These are phyloP conservation scores for Creontiades dilutus DNA, from an alignment of 2,888 invertebrate genomes.

Conservation along the genomic window DNA sequence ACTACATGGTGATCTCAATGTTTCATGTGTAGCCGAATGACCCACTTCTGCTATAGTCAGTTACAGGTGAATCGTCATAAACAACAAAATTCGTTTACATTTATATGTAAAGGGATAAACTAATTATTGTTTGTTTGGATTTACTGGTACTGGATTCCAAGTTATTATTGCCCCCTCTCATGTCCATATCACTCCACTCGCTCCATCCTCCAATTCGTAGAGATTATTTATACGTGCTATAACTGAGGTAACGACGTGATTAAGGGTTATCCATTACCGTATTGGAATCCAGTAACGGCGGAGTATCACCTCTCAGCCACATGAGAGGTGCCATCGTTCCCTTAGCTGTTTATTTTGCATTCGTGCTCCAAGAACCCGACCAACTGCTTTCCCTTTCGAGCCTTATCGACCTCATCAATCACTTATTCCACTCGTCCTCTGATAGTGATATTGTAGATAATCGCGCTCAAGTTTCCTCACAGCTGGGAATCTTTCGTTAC, in stretches of 20 bases:
- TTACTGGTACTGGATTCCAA: too few relatives aligned
- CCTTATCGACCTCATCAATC: slow-evolving; percentile 56
- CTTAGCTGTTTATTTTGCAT: slow-evolving; percentile 52
- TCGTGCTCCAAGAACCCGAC: slow-evolving; percentile 50
- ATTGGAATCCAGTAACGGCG: slow-evolving; percentile 1
- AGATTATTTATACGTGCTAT: background rate
- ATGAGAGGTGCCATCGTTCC: slow-evolving; percentile 24
- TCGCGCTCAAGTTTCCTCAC: background rate
- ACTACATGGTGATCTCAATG: too few relatives aligned
- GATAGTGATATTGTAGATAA: background rate
- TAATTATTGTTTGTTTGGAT: too few relatives aligned
- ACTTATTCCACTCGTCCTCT: slow-evolving; percentile 20
- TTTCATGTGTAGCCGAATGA: too few relatives aligned
- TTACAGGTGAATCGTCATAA: too few relatives aligned
- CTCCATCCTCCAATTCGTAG: too few relatives aligned
- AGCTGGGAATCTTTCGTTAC: background rate
- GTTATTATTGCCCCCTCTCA: too few relatives aligned
- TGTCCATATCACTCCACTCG: too few relatives aligned
- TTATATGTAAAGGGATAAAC: too few relatives aligned
- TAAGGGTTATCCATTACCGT: background rate
- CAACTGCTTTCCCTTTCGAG: slow-evolving; percentile 45
- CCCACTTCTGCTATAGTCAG: too few relatives aligned
- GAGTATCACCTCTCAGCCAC: background rate
- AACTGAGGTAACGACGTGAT: background rate
- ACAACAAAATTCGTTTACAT: too few relatives aligned